Evolutionary conservation across 2,888 invertebrate species (phyloP), one percentile per base, ranked within the genome.

Genomic region (Trichopoda pennipes): DNA sequence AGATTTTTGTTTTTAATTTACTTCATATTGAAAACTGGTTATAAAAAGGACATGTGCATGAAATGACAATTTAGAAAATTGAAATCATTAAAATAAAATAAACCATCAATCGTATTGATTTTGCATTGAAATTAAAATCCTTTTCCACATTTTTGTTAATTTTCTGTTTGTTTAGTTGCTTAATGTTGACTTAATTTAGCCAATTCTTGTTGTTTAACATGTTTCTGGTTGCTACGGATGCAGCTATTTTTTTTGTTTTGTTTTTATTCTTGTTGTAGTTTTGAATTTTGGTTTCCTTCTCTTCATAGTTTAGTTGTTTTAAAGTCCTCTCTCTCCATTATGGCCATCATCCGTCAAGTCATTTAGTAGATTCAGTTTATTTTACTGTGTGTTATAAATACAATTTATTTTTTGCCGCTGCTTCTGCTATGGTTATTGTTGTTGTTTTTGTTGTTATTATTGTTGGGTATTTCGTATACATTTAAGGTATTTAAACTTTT

Each of bases 401-500:
- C 63, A 73, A 73, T 63, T 73, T 61, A 53, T 28, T 73, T 23
- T 53, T n/a, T n/a, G n/a, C n/a, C n/a, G n/a, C n/a, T n/a, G n/a
- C n/a, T n/a, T n/a, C n/a, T 69, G 56, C 21, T 79, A n/a, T 61
- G 68, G 38, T 66, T 61, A 28, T 63, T 61, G 44, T 68, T 44
- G n/a, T 44, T 44, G 14, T 6, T 60, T 38, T 19, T 61, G 63
- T 17, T 73, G 38, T 44, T 69, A 51, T 32, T 79, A n/a, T 61
- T 72, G 47, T 68, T 61, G 38, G 69, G 12, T 53, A 35, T 55
- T 49, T 28, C 55, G 28, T 44, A 68, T 73, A 78, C 77, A 58
- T 73, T 80, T 75, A 82, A 79, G 82, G 82, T 79, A 79, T 82
- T 82, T 82, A 82, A 82, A 82, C 82, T 82, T 82, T 72, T 79